Conservation (phyloP, 2,113 vertebrate species). For the Phocoena phocoena region DNA sequence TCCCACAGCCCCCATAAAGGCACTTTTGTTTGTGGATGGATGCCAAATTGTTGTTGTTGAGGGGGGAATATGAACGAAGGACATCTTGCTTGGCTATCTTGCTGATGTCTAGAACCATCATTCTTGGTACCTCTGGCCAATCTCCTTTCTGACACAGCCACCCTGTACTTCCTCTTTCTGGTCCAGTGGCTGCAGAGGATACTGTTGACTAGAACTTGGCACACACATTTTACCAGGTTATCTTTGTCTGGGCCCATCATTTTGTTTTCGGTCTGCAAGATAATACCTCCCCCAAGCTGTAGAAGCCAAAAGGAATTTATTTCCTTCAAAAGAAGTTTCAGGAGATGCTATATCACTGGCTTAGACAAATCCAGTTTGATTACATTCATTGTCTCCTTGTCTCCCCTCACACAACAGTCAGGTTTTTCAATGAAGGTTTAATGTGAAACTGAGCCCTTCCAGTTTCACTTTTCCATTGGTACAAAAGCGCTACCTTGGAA, state of each 20-base stretch:
- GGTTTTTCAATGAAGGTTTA: constrained; percentile 15
- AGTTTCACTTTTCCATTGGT: constrained; percentile 23
- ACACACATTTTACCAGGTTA: background rate
- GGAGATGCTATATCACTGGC: background rate
- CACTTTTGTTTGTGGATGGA: background rate
- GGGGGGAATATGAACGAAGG: background rate
- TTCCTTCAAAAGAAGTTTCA: constrained; percentile 55
- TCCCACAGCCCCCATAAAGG: background rate
- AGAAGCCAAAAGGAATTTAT: constrained; percentile 40
- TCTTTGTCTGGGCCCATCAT: constrained; percentile 11
- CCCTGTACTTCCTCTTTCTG: background rate
- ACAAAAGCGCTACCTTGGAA: constrained; percentile 36
- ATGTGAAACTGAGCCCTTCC: constrained; percentile 28
- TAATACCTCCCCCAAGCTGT: constrained; percentile 17
- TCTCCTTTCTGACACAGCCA: background rate
- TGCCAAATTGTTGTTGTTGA: background rate
- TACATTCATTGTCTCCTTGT: constrained; percentile 33
- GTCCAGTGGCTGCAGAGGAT: background rate
- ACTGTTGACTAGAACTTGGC: background rate
- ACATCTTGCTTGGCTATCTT: background rate
- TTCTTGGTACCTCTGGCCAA: background rate
- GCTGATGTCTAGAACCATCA: background rate
- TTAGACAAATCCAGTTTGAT: constrained; percentile 54
- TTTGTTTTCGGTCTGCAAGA: constrained; percentile 58
- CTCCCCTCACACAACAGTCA: background rate